phyloP scores from a whole-genome alignment of 2,113 vertebrate genomes.

The Petrocephalus microphthalmus region DNA sequence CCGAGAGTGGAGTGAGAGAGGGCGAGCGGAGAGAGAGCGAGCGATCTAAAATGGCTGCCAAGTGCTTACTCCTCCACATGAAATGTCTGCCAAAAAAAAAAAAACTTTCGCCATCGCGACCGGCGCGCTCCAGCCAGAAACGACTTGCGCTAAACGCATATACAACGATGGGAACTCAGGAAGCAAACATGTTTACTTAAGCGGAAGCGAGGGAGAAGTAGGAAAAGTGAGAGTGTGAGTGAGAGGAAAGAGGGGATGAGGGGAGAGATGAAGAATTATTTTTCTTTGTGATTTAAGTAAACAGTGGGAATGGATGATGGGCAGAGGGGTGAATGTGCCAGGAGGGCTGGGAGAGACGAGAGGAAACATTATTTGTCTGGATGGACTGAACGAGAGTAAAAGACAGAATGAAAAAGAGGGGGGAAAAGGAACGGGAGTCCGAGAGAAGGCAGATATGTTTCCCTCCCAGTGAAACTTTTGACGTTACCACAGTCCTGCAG shows the following conservation, averaged over 20 bases:
- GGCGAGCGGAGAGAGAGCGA: slow-evolving; percentile 23
- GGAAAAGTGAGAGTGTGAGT: not conserved
- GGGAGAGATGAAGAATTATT: not conserved
- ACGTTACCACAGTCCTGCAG: not conserved
- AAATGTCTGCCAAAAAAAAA: slow-evolving; percentile 45
- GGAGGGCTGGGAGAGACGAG: not conserved
- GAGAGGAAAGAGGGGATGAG: not conserved
- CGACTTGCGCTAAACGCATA: slow-evolving; percentile 21
- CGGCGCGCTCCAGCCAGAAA: not conserved
- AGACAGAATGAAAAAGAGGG: not conserved
- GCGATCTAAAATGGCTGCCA: slow-evolving; percentile 58
- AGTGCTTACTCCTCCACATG: slow-evolving; percentile 39
- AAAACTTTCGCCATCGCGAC: not conserved
- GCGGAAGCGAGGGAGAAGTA: not conserved
- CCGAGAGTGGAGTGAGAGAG: slow-evolving; percentile 12
- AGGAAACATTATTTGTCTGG: not conserved
- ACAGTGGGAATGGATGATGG: not conserved
- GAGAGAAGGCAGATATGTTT: not conserved
- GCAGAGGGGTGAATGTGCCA: not conserved
- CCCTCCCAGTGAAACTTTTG: not conserved
- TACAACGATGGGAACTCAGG: slow-evolving; percentile 28
- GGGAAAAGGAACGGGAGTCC: not conserved
- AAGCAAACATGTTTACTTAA: not conserved
- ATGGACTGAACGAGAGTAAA: not conserved
- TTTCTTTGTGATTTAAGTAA: not conserved